phyloP scores from a whole-genome alignment of 1,140 invertebrate genomes.

The Cotesia glomerata region DNA sequence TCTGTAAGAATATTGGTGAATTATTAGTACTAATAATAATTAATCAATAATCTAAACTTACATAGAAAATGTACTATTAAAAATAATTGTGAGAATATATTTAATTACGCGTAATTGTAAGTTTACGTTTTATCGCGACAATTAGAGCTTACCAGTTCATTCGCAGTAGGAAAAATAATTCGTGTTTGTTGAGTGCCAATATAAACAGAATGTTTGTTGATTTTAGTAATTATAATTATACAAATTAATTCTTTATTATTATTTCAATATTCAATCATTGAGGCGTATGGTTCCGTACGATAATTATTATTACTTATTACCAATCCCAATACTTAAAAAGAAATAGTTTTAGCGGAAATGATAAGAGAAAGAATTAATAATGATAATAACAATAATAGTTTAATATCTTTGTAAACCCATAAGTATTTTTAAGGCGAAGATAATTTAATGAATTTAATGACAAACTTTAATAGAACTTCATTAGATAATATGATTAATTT shows the following conservation, averaged over 20 bases:
- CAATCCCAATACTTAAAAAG: too few species aligned
- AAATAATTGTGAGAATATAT: neutral
- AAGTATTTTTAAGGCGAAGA: constrained; percentile 15
- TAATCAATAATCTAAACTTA: neutral
- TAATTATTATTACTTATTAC: too few species aligned
- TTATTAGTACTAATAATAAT: neutral
- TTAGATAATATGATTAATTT: neutral
- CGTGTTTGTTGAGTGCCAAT: constrained; percentile 8
- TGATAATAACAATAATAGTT: neutral
- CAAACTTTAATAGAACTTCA: neutral
- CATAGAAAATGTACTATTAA: neutral
- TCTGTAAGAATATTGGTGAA: neutral
- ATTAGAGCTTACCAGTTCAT: too few species aligned
- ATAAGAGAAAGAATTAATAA: too few species aligned
- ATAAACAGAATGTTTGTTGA: neutral
- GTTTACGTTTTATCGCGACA: too few species aligned
- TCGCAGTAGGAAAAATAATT: neutral
- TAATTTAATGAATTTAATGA: neutral
- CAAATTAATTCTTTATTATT: too few species aligned
- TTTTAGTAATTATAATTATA: too few species aligned
- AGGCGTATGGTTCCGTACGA: too few species aligned
- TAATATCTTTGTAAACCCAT: neutral
- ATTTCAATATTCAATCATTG: too few species aligned
- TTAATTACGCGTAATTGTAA: neutral
- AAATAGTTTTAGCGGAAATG: too few species aligned